Conservation (phyloP, 2,888 invertebrate species). For the Cheilosia pagana region DNA sequence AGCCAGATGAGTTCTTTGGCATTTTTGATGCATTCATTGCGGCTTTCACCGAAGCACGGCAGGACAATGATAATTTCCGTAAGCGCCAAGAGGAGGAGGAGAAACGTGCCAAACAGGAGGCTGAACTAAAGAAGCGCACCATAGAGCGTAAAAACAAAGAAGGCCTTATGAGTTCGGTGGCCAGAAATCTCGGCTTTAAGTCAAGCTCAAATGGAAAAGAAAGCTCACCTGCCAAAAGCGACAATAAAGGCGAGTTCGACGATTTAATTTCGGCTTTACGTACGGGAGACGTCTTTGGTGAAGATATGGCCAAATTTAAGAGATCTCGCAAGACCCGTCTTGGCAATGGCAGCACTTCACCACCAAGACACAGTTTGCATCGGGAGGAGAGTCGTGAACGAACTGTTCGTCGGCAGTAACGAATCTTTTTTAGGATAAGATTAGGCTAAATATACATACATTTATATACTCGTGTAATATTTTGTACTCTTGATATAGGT, state of each 20-base stretch:
- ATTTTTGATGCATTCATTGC: conserved; percentile 94
- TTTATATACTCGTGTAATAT: conserved; percentile 57
- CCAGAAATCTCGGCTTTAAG: conserved; percentile 88
- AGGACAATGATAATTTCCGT: conserved; percentile 94
- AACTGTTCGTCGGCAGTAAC: conserved; percentile 84
- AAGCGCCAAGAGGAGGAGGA: conserved; percentile 95
- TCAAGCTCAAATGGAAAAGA: conserved; percentile 80
- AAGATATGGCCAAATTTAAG: conserved; percentile 97
- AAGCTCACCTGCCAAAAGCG: conserved; percentile 84
- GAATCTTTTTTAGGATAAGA: conserved; percentile 24
- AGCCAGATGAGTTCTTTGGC: conserved; percentile 97
- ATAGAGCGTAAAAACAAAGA: conserved; percentile 93
- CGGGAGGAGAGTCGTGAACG: conserved; percentile 89
- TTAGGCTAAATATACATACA: conserved; percentile 53
- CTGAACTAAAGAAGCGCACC: conserved; percentile 92
- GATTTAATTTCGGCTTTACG: conserved; percentile 96
- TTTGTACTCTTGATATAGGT: conserved; percentile 66
- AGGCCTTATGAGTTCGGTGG: conserved; percentile 90
- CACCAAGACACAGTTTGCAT: conserved; percentile 86
- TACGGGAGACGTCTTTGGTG: conserved; percentile 97
- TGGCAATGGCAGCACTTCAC: conserved; percentile 85
- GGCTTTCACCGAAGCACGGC: conserved; percentile 92
- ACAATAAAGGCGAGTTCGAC: conserved; percentile 94
- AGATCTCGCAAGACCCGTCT: conserved; percentile 88
- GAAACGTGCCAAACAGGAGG: conserved; percentile 93